These are phyloP conservation scores for Silurus meridionalis DNA, from an alignment of 2,113 vertebrate genomes.

Conservation along the genomic window DNA sequence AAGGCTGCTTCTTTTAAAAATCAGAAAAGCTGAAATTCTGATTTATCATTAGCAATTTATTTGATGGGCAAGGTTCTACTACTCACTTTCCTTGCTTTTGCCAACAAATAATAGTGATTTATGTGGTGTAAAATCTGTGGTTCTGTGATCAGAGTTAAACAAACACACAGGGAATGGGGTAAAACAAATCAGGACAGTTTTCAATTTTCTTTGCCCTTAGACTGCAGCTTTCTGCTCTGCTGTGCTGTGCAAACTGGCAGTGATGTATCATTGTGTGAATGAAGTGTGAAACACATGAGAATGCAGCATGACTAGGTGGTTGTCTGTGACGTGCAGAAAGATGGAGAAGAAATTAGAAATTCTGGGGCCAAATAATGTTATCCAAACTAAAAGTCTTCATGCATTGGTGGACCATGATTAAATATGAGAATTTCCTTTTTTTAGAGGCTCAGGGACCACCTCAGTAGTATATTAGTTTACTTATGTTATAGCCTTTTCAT, in stretches of 20 bases:
- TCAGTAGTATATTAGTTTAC: slow-evolving; percentile 39
- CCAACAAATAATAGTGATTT: slow-evolving; percentile 72
- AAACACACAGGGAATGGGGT: slow-evolving; percentile 58
- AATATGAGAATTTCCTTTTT: not conserved
- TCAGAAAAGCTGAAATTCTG: too few species aligned
- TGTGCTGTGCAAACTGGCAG: slow-evolving; percentile 19
- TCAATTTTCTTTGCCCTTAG: slow-evolving; percentile 31
- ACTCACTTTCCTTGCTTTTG: slow-evolving; percentile 45
- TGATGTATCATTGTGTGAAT: slow-evolving; percentile 25
- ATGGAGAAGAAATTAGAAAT: not conserved
- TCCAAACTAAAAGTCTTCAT: not conserved
- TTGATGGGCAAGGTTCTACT: slow-evolving; percentile 49
- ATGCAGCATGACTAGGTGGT: not conserved
- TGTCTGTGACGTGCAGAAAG: not conserved
- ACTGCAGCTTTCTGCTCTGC: slow-evolving; percentile 12
- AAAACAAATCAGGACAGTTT: slow-evolving; percentile 66
- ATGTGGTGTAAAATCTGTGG: slow-evolving; percentile 68
- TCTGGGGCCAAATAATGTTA: not conserved
- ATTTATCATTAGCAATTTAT: slow-evolving; percentile 57
- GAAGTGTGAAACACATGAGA: slow-evolving; percentile 14
- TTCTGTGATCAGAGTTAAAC: slow-evolving; percentile 59
- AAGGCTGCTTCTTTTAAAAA: not conserved
- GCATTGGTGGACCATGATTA: not conserved
- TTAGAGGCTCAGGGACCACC: slow-evolving; percentile 21
- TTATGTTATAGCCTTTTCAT: slow-evolving; percentile 36